Evolutionary conservation across 2,113 vertebrate species (phyloP), one percentile per base, ranked within the genome.

Genomic region (Macaca mulatta): DNA sequence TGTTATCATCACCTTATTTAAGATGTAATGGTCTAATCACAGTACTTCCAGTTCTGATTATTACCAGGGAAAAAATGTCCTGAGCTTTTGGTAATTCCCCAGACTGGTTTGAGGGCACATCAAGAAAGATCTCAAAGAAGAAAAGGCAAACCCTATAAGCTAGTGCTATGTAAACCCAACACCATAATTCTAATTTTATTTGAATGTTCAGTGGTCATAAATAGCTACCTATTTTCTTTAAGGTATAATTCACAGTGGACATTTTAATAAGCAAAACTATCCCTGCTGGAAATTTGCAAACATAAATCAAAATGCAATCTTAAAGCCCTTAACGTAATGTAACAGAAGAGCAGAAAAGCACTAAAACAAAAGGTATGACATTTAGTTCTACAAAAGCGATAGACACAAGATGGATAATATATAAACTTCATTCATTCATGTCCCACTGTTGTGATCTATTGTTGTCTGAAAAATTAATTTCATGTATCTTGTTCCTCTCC

Each of bases 211-310:
- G 13, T 79, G 59, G 32, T 86, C 61, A 70, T 83, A 83, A 94
- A 94, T 84, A 93, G 61, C 40, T 69, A 55, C 57, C 25, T 90
- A 50, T 94, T 77, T 96, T 92, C 94, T 64, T 75, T 20, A 82
- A 83, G 43, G 23, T 79, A 25, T 94, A 95, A 94, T 91, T 97
- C 82, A 93, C 78, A 78, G 40, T 79, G 82, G 78, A 94, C 82
- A 86, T 91, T 93, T 97, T 95, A 90, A 97, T 95, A 85, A 77
- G 52, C 78, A 93, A 88, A 93, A 52, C 30, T 57, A n/a, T 95
- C 35, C 61, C 75, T 87, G 27, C 93, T 93, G 50, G n/a, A 92
- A 95, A 92, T 82, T 94, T 84, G 77, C 4, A 94, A 94, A 82
- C 79, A 90, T 89, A 89, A 87, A 94, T 97, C 91, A 97, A 91